Conservation (phyloP, 2,797 vertebrate genomes). For the Sebastes alutus region DNA sequence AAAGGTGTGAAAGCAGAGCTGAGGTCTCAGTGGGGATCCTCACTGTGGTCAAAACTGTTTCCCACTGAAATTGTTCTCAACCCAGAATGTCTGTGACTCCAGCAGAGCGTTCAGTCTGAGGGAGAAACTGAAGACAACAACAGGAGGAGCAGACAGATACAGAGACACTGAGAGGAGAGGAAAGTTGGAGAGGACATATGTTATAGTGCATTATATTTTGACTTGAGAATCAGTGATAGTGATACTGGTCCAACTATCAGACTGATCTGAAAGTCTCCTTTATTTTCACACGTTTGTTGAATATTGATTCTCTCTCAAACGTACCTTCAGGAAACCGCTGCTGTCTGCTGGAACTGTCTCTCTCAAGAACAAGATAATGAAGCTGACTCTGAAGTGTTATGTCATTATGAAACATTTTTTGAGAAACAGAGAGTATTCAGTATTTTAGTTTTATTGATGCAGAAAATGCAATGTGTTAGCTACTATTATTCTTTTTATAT, state of each 20-base stretch:
- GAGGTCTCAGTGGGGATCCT: neutral
- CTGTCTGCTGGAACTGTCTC: neutral
- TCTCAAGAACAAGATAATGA: neutral
- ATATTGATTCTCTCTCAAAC: neutral
- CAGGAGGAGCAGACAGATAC: neutral
- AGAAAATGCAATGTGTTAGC: neutral
- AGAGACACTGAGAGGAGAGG: neutral
- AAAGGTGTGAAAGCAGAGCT: neutral
- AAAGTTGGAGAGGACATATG: neutral
- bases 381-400: neutral
- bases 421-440: neutral
- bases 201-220: neutral
- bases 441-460: neutral
- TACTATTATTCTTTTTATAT: neutral
- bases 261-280: neutral
- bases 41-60: neutral
- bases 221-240: neutral
- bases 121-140: neutral
- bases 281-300: neutral
- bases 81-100: neutral
- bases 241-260: neutral
- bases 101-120: neutral
- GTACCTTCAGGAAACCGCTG: neutral
- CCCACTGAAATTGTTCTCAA: neutral
- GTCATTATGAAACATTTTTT: neutral